Conservation (phyloP, 2,888 invertebrate genomes). For the Bhutanitis thaidina region DNA sequence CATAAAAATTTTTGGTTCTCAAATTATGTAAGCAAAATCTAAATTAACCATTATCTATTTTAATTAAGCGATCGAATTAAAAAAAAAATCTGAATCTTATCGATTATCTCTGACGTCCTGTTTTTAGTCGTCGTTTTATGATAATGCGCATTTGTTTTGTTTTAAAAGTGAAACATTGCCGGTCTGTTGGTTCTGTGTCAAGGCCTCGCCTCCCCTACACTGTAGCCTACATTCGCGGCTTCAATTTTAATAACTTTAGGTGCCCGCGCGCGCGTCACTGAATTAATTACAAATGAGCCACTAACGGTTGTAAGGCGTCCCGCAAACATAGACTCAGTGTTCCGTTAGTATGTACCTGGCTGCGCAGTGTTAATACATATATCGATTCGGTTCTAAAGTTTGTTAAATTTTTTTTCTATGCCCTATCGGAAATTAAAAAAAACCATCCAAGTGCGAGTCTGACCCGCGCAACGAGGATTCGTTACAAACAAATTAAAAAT, state of each 20-base stretch:
- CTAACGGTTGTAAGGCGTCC: constrained; percentile 13
- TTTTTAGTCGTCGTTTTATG: constrained; percentile 7
- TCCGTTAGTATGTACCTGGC: neutral
- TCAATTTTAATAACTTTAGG: constrained; percentile 19
- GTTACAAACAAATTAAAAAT: too few species aligned
- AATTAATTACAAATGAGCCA: constrained; percentile 16
- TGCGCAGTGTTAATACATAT: too few species aligned
- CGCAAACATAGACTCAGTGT: neutral
- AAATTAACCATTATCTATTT: too few species aligned
- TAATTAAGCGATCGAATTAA: too few species aligned
- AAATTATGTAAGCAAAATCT: too few species aligned
- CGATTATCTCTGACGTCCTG: constrained; percentile 5
- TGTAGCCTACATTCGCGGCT: constrained; percentile 16
- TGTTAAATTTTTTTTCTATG: too few species aligned
- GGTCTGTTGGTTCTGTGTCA: constrained; percentile 60
- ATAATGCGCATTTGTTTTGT: constrained; percentile 26
- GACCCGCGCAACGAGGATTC: too few species aligned
- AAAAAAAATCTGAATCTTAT: neutral
- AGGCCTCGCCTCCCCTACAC: constrained; percentile 33
- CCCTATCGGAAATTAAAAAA: too few species aligned
- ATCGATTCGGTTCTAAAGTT: neutral
- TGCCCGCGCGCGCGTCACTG: constrained; percentile 11
- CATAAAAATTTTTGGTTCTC: too few species aligned
- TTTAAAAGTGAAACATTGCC: constrained; percentile 49
- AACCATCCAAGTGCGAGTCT: too few species aligned